Conservation (phyloP, 2,113 vertebrate species). For the Centropus unirufus region DNA sequence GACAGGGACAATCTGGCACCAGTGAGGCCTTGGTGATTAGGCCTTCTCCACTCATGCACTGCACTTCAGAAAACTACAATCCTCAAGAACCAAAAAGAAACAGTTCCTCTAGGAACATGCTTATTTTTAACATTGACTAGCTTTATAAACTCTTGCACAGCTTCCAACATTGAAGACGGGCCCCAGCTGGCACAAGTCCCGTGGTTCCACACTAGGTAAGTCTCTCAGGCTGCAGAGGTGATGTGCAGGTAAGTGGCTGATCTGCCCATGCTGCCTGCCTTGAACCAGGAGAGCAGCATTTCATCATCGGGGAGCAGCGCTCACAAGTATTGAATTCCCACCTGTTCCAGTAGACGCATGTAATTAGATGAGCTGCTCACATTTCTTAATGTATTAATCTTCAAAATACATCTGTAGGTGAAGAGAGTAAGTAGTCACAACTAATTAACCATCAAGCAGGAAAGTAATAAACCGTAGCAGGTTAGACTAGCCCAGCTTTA, state of each 20-base stretch:
- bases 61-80: neutral
- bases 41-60: neutral
- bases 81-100: neutral
- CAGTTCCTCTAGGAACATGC: neutral
- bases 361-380: neutral
- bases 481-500: neutral
- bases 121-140: neutral
- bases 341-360: neutral
- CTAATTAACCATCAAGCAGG: neutral
- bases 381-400: neutral
- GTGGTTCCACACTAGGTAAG: neutral
- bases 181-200: neutral
- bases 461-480: neutral
- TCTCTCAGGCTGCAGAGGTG: neutral
- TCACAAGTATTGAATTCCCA: neutral
- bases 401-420: neutral
- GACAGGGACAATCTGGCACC: neutral
- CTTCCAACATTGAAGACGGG: neutral
- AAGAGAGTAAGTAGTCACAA: neutral
- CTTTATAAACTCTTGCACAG: neutral
- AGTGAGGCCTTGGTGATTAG: neutral
- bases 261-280: neutral
- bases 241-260: neutral
- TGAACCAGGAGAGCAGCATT: rapidly evolving
- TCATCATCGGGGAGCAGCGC: rapidly evolving